phyloP scores from a whole-genome alignment of 2,888 invertebrate species.

The Orchesella flavescens region DNA sequence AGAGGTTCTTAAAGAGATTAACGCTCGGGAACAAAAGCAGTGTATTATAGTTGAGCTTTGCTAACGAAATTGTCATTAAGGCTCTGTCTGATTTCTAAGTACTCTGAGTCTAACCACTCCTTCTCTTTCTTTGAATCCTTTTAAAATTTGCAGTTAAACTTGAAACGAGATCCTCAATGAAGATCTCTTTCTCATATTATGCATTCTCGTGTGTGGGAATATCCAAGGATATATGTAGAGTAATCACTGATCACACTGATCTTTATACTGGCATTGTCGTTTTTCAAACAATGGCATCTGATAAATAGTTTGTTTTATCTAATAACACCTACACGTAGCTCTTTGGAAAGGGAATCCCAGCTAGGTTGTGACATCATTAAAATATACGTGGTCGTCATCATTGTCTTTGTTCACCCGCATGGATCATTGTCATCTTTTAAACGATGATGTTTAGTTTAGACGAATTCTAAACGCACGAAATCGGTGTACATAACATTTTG shows the following conservation, averaged over 20 bases:
- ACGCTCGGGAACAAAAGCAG: slow-evolving; percentile 20
- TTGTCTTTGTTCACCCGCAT: background rate
- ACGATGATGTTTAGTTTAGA: too few species aligned
- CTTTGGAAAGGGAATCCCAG: background rate
- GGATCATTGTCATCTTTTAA: background rate
- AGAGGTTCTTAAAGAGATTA: slow-evolving; percentile 60
- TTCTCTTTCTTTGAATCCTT: slow-evolving; percentile 13
- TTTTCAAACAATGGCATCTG: slow-evolving; percentile 52
- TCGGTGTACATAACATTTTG: too few species aligned
- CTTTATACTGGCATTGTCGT: slow-evolving; percentile 31
- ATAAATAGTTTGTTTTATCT: slow-evolving; percentile 30
- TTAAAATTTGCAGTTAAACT: slow-evolving; percentile 1
- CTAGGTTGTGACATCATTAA: background rate
- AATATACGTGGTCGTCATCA: slow-evolving; percentile 5
- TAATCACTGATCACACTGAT: slow-evolving; percentile 33
- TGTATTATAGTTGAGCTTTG: background rate
- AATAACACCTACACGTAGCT: background rate
- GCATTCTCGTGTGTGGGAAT: background rate
- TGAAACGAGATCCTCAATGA: slow-evolving; percentile 8
- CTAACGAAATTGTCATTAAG: background rate
- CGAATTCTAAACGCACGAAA: too few species aligned
- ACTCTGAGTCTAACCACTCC: background rate
- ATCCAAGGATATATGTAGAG: slow-evolving; percentile 7
- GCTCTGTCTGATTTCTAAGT: slow-evolving; percentile 7
- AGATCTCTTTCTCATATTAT: slow-evolving; percentile 14